Base-by-base conservation (phyloP, 2,113 vertebrate genomes). In the Stigmatopora nigra region DNA sequence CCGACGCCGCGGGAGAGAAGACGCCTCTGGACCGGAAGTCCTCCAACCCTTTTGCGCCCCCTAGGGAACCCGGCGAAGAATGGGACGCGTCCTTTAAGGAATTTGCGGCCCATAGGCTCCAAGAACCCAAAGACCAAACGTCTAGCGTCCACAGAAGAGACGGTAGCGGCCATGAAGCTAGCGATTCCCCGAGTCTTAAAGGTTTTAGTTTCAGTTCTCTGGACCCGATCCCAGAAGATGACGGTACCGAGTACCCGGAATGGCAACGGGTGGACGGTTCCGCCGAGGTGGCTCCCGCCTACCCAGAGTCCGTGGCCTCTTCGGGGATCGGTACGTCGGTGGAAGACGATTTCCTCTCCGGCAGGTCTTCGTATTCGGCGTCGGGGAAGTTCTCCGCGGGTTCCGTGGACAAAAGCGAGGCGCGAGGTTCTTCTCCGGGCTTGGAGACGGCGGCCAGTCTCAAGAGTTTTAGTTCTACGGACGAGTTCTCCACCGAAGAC, bases 21-120 rank as follows among this genome's bases (percentile, higher is more conserved):
- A 65, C 69, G 38, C 66, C 62, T 74, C 63, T 84, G 16, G 73
- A 16, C 3, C 75, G 69, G 10, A 79, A 25, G 73, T 66, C 63
- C 3, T 73, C 81, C 0, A 19, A 82, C 0, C 45, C 74, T 22
- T 87, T 89, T 10, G 20, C 60, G 36, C 58, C 71, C 44, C 79
- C 78, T 1, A 59, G 52, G 63, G 70, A 65, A n/a, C 20, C 1
- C 0, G 71, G 84, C 4, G 63, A 66, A 0, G 89, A 93, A 69
- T 92, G 92, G 92, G 93, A 95, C 2, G 91, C 94, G 0, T 90
- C 85, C 61, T 97, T 97, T 64, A 90, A 93, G 61, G 79, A 84
- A 53, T 94, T 97, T 79, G 93, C 93, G 0, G 89, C 91, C 69
- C 89, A 91, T 83, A 88, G 94, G 80, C 89, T 95, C 65, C 88